Conservation (phyloP, 2,113 vertebrate species). For the Psittacara wagleri region DNA sequence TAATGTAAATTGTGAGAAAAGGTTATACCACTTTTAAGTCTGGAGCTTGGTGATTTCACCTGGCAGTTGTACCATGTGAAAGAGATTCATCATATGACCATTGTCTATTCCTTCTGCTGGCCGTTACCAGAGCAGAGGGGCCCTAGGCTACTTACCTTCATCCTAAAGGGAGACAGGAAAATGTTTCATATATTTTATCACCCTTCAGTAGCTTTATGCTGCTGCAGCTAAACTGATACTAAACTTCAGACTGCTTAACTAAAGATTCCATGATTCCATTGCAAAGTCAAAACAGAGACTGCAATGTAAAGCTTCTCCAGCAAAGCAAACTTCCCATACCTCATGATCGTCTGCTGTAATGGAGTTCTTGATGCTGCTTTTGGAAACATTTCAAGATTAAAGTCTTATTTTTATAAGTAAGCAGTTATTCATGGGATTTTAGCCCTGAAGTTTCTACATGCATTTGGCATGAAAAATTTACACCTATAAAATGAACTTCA, state of each 20-base stretch:
- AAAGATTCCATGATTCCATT: not conserved
- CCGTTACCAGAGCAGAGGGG: not conserved
- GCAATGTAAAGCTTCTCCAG: not conserved
- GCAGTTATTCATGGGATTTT: not conserved
- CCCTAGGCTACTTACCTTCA: not conserved
- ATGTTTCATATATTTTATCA: not conserved
- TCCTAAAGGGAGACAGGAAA: not conserved
- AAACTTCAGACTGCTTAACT: not conserved
- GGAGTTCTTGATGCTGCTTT: not conserved
- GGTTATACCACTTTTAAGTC: not conserved
- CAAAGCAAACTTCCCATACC: not conserved
- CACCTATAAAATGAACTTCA: not conserved
- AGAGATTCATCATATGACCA: not conserved
- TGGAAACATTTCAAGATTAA: not conserved
- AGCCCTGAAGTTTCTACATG: not conserved
- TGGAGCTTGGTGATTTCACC: not conserved
- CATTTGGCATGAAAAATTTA: not conserved
- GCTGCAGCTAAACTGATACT: not conserved
- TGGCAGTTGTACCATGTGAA: no score
- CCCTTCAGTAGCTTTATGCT: not conserved
- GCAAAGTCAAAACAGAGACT: not conserved
- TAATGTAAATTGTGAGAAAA: not conserved
- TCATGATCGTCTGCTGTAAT: rapidly evolving
- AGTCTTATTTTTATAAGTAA: not conserved
- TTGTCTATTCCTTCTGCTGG: not conserved